A percentile compares a stretch with the other conserved stretches of the same genome.
Conservation (phyloP, 2,888 invertebrate species). For the Ryuthela nishihirai region DNA sequence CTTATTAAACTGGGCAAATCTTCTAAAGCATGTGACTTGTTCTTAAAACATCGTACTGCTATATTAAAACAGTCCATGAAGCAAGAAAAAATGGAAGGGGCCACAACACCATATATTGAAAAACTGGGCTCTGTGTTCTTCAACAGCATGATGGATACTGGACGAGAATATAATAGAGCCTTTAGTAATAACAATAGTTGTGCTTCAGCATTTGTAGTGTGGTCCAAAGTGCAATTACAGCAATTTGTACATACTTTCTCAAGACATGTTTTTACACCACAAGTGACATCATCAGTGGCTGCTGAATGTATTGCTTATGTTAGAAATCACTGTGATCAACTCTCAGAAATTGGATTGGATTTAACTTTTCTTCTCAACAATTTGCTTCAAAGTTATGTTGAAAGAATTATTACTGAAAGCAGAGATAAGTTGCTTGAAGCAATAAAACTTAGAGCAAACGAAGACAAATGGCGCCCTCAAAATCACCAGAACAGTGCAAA, state of each 20-base stretch:
- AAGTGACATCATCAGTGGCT: conserved; percentile 76
- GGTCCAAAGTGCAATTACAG: conserved; percentile 65
- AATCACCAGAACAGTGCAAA: conserved; percentile 71
- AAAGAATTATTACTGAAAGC: conserved; percentile 69
- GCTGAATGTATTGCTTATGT: conserved; percentile 59
- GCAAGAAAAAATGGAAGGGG: conserved; percentile 64
- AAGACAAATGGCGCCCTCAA: conserved; percentile 78
- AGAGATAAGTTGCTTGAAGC: conserved; percentile 78
- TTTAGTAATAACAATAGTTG: conserved; percentile 55
- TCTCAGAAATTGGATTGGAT: conserved; percentile 72
- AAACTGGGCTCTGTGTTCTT: conserved; percentile 80
- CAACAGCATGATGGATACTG: conserved; percentile 71
- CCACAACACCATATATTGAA: conserved; percentile 72
- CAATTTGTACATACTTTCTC: conserved; percentile 53
- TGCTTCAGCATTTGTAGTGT: conserved; percentile 71
- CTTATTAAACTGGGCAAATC: conserved; percentile 72
- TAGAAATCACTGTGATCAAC: conserved; percentile 65
- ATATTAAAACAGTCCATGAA: conserved; percentile 74
- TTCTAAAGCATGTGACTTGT: conserved; percentile 73
- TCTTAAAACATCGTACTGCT: conserved; percentile 74
- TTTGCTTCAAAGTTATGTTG: conserved; percentile 70
- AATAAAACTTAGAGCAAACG: conserved; percentile 63
- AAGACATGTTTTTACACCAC: conserved; percentile 76
- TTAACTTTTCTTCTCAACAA: conserved; percentile 87
- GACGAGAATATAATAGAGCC: conserved; percentile 70